These are phyloP conservation scores for Willisornis vidua DNA, from an alignment of 2,113 vertebrate species.

Conservation along the genomic window DNA sequence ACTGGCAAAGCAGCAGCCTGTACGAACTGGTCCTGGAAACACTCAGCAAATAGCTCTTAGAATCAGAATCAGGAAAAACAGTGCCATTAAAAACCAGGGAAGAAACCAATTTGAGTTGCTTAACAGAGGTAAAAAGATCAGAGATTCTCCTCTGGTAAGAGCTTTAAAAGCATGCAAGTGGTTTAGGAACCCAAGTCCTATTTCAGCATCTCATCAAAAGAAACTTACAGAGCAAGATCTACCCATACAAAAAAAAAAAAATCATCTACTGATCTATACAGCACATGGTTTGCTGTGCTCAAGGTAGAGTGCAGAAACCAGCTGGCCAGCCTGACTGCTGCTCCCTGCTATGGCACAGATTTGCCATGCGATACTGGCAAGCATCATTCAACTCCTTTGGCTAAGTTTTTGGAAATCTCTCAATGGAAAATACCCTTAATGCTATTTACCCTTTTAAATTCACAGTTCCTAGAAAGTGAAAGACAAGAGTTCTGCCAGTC, in stretches of 20 bases:
- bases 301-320: neutral
- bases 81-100: neutral
- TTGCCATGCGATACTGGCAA: neutral
- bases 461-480: conserved; percentile 3
- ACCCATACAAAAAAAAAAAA: neutral
- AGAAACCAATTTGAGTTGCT: neutral
- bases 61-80: neutral
- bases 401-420: neutral
- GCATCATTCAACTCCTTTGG: neutral
- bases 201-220: neutral
- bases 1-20: neutral
- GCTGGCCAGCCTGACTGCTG: neutral
- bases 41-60: neutral
- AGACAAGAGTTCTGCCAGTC: neutral
- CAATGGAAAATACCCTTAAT: neutral
- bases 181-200: neutral
- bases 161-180: neutral
- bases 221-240: neutral
- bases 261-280: neutral
- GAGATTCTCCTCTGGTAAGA: neutral
- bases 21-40: neutral
- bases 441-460: neutral
- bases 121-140: neutral
- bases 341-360: neutral
- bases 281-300: neutral